A percentile compares a stretch with the other conserved stretches of the same genome.
These are phyloP conservation scores for Dipodomys merriami DNA, from an alignment of 2,113 vertebrate species.

Conservation along the genomic window DNA sequence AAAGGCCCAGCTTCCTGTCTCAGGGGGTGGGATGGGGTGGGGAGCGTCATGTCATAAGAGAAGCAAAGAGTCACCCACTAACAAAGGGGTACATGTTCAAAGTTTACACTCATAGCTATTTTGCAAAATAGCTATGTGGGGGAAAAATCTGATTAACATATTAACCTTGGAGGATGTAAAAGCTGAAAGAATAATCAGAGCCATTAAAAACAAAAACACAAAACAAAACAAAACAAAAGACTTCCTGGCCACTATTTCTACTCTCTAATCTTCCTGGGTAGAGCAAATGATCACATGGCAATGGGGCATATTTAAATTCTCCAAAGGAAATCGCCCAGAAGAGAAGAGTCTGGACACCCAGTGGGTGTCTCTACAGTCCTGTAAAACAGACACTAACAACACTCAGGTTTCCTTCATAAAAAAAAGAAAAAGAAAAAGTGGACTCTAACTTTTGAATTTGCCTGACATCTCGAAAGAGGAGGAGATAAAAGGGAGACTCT, in stretches of 20 bases:
- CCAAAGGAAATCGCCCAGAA: conserved; percentile 24
- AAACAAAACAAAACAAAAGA: background rate
- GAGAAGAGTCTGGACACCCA: background rate
- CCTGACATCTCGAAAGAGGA: conserved; percentile 12
- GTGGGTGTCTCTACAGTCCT: background rate
- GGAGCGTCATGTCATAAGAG: rapidly evolving
- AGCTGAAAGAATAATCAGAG: conserved; percentile 42
- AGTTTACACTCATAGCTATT: background rate
- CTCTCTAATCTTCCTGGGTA: conserved; percentile 37
- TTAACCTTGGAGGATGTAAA: conserved; percentile 60
- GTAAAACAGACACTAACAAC: background rate
- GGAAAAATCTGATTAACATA: conserved; percentile 25
- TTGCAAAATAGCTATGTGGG: conserved; percentile 14
- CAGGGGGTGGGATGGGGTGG: background rate
- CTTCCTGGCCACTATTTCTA: conserved; percentile 49
- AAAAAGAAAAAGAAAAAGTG: background rate
- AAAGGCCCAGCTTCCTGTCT: background rate
- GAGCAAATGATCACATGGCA: background rate
- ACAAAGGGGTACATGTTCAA: background rate
- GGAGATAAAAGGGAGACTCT: conserved; percentile 55
- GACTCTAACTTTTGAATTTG: conserved; percentile 55
- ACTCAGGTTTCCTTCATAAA: conserved; percentile 1
- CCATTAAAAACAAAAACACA: background rate
- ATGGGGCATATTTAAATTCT: conserved; percentile 53
- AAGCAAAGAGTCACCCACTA: background rate